Evolutionary conservation across 2,888 invertebrate species (phyloP).

Genomic region (Ametastegia equiseti): DNA sequence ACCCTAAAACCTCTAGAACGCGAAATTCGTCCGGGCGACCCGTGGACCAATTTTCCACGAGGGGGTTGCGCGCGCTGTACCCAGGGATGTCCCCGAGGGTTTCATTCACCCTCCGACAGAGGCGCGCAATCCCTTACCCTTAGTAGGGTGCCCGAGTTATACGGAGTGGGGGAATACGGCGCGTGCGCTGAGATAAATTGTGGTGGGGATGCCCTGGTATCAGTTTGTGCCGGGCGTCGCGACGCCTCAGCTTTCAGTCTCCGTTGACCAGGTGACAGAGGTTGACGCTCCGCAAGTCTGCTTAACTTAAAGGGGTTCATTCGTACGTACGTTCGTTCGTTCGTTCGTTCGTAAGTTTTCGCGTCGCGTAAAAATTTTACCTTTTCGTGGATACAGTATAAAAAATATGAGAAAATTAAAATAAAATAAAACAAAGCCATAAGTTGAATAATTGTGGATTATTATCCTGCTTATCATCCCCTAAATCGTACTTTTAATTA

Average conservation of each 20-base stretch:
- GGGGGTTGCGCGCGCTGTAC: constrained; percentile 41
- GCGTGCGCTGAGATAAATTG: constrained; percentile 44
- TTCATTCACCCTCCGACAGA: constrained; percentile 50
- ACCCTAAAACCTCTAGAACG: neutral
- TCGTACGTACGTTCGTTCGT: too few relatives aligned
- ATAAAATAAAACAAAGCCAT: neutral
- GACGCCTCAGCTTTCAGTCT: constrained; percentile 69
- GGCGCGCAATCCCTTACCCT: constrained; percentile 43
- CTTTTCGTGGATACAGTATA: constrained; percentile 21
- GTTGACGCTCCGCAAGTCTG: constrained; percentile 54
- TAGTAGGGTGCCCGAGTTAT: neutral
- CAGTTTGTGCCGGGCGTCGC: constrained; percentile 73
- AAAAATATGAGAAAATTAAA: neutral
- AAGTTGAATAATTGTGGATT: neutral
- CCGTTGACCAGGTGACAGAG: constrained; percentile 65
- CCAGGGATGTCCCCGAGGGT: neutral
- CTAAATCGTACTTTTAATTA: neutral
- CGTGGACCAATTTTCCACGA: neutral
- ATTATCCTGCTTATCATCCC: neutral
- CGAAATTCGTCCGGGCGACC: neutral
- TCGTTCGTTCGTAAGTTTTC: neutral
- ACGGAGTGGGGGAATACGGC: constrained; percentile 39
- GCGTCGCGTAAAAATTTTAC: constrained; percentile 2
- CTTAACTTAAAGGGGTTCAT: too few relatives aligned
- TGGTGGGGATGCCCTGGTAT: constrained; percentile 67